phyloP scores from a whole-genome alignment of 2,113 vertebrate species.

The Nymphicus hollandicus region DNA sequence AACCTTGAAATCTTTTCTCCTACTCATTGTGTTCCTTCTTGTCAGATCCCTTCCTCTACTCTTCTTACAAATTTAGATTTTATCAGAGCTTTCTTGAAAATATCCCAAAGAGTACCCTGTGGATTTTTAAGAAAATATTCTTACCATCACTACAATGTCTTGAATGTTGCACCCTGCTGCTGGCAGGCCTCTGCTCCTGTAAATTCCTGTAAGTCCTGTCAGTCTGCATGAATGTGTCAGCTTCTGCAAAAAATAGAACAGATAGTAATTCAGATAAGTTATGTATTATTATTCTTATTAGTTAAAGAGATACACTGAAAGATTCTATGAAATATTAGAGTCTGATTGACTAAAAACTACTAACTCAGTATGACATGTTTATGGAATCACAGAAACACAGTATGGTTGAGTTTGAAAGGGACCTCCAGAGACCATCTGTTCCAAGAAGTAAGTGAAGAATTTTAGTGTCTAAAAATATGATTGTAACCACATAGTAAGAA shows the following conservation, averaged over 20 bases:
- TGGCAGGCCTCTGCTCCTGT: neutral
- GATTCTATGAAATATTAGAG: neutral
- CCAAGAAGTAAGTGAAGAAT: neutral
- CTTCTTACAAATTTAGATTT: neutral
- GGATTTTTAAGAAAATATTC: neutral
- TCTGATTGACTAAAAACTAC: neutral
- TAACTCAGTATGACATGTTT: fast-evolving
- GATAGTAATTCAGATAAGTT: neutral
- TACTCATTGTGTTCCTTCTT: neutral
- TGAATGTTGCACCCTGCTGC: neutral
- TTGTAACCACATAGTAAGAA: neutral
- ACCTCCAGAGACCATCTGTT: neutral
- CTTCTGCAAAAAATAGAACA: neutral
- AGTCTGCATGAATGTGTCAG: neutral
- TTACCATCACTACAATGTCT: neutral
- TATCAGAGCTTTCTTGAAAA: neutral
- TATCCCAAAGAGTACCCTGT: neutral
- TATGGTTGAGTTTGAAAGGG: fast-evolving
- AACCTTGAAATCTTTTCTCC: neutral
- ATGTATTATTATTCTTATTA: neutral
- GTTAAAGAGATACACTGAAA: neutral
- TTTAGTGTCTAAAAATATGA: neutral
- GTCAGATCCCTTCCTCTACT: neutral
- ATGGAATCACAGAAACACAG: neutral
- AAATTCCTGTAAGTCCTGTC: neutral